These are phyloP conservation scores for Polyommatus iphigenia DNA, from an alignment of 2,888 invertebrate species.

Conservation along the genomic window DNA sequence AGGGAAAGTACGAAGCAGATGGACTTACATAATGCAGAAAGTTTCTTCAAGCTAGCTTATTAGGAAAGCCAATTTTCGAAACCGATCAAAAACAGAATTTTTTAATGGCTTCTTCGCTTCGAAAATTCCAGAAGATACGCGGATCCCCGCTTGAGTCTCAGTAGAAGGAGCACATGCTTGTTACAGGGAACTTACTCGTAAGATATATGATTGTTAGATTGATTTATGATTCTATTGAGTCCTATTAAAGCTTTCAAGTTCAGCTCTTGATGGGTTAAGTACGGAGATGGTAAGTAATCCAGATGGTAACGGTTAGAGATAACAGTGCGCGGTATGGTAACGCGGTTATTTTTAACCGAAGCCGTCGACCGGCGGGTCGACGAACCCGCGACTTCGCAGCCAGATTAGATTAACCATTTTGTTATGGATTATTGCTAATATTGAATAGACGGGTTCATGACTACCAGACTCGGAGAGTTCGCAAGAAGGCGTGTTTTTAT, in stretches of 20 bases:
- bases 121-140: background rate
- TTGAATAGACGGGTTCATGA: background rate
- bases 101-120: background rate
- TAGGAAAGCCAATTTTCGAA: too few relatives aligned
- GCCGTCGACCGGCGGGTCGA: slow-evolving; percentile 55
- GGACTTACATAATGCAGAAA: background rate
- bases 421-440: background rate
- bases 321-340: slow-evolving; percentile 49
- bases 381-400: slow-evolving; percentile 59
- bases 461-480: too few relatives aligned
- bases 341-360: slow-evolving; percentile 66
- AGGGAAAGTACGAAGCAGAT: background rate
- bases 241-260: background rate
- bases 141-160: background rate
- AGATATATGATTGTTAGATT: background rate
- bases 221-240: background rate
- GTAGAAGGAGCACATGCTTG: background rate
- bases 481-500: too few relatives aligned
- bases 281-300: background rate
- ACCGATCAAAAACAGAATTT: background rate
- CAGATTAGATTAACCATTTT: slow-evolving; percentile 55
- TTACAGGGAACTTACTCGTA: background rate
- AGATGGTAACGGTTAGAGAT: slow-evolving; percentile 32
- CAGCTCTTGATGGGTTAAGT: background rate
- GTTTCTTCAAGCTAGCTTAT: background rate